These are phyloP conservation scores for Amphiprion percula DNA, from an alignment of 2,113 vertebrate genomes.

Conservation along the genomic window DNA sequence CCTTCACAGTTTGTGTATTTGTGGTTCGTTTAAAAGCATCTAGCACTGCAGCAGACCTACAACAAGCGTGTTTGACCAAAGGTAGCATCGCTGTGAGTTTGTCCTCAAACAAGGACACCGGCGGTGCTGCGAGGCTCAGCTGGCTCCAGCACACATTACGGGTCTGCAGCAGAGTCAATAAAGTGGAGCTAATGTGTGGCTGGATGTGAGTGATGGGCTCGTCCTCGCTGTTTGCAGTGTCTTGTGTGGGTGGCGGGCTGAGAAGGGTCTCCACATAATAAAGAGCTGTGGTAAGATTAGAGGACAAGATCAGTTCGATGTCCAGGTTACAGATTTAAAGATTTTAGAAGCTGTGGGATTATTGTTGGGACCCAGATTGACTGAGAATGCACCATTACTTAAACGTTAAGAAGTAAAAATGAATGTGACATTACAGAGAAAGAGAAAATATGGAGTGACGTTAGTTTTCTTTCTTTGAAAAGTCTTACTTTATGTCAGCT, in stretches of 20 bases:
- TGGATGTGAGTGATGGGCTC: conserved; percentile 9
- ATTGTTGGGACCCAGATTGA: background rate
- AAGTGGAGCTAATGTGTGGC: conserved; percentile 10
- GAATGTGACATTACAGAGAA: too few relatives aligned
- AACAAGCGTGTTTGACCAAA: background rate
- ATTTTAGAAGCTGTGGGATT: background rate
- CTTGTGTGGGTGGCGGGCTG: background rate
- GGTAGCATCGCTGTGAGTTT: background rate
- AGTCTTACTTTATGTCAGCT: too few relatives aligned
- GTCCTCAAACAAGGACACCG: conserved; percentile 5
- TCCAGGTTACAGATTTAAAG: background rate
- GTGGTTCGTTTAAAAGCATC: background rate
- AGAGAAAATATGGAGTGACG: too few relatives aligned
- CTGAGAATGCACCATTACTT: too few relatives aligned
- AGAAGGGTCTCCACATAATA: background rate
- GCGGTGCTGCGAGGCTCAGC: conserved; percentile 15
- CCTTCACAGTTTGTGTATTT: background rate
- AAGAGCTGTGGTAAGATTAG: background rate
- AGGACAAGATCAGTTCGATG: background rate
- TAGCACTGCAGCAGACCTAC: background rate
- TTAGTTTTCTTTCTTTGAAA: too few relatives aligned
- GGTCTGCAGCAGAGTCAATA: conserved; percentile 19
- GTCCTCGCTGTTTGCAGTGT: conserved; percentile 3
- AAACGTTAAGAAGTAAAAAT: too few relatives aligned
- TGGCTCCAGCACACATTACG: conserved; percentile 5